A percentile compares a stretch with the other conserved stretches of the same genome.
Evolutionary conservation across 2,888 invertebrate genomes (phyloP).

Genomic region (Dermolepida albohirtum): DNA sequence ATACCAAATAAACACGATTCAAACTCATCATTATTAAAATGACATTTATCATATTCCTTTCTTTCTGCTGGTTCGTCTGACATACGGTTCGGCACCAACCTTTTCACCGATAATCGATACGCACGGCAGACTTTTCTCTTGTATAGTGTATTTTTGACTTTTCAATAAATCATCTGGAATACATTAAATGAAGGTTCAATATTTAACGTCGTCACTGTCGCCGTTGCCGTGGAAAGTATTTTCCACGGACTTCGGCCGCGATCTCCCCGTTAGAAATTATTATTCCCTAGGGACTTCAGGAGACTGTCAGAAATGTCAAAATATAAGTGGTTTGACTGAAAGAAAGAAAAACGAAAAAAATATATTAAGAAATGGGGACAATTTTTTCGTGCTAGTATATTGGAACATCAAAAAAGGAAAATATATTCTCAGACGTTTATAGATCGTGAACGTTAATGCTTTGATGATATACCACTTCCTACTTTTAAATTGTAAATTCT

Average conservation of each 20-base stretch:
- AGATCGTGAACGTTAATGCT: no score
- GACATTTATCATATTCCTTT: constrained; percentile 33
- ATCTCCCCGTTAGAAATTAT: not conserved
- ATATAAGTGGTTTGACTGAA: constrained; percentile 7
- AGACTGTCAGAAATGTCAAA: constrained; percentile 20
- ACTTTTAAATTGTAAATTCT: no score
- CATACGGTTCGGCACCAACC: not conserved
- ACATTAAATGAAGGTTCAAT: constrained; percentile 26
- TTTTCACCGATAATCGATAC: constrained; percentile 25
- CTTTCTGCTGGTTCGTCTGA: not conserved
- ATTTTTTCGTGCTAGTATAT: no score
- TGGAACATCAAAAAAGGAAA: no score
- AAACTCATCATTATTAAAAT: constrained; percentile 25
- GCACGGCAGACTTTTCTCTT: constrained; percentile 4
- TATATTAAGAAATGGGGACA: constrained; percentile 7
- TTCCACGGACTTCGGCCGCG: not conserved
- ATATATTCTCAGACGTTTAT: no score
- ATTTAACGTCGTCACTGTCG: constrained; percentile 19
- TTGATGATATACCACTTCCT: no score
- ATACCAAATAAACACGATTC: no score
- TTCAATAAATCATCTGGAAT: constrained; percentile 34
- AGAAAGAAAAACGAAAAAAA: not conserved
- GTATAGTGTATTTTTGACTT: constrained; percentile 3
- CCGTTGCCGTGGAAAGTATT: not conserved
- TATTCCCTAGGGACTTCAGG: not conserved